Conservation (phyloP, 1,140 invertebrate species). For the Antheraea mylitta region DNA sequence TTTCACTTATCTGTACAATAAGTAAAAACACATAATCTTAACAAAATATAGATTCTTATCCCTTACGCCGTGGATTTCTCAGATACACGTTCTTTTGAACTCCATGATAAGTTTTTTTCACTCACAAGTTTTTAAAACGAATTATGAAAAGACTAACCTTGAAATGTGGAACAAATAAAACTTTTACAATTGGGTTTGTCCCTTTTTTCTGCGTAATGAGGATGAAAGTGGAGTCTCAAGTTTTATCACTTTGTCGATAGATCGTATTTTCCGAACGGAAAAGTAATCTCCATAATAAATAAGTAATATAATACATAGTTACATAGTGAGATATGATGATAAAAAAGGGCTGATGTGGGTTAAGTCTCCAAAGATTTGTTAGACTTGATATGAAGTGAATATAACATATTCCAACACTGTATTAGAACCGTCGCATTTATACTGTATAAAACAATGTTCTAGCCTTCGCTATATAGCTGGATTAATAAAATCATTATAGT, state of each 20-base stretch:
- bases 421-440: no score
- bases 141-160: slow-evolving; percentile 19
- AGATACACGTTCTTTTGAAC: no score
- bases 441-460: no score
- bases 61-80: no score
- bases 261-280: slow-evolving; percentile 9
- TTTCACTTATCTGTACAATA: no score
- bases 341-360: not conserved
- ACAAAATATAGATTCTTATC: no score
- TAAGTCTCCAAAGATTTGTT: slow-evolving; percentile 1
- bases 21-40: no score
- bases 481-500: no score
- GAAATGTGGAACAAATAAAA: slow-evolving; percentile 29
- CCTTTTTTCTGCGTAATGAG: slow-evolving; percentile 24
- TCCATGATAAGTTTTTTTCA: not conserved
- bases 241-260: slow-evolving; percentile 15
- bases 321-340: not conserved
- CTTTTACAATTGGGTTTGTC: slow-evolving; percentile 18
- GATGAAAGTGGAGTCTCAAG: slow-evolving; percentile 21
- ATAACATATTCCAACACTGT: not conserved
- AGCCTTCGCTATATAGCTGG: no score
- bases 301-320: not conserved
- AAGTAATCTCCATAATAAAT: slow-evolving; percentile 6
- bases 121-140: slow-evolving; percentile 4
- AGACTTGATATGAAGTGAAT: not conserved